Evolutionary conservation across 2,113 vertebrate genomes (phyloP), one percentile per base, ranked within the genome.

Genomic region (Sylvietta virens): DNA sequence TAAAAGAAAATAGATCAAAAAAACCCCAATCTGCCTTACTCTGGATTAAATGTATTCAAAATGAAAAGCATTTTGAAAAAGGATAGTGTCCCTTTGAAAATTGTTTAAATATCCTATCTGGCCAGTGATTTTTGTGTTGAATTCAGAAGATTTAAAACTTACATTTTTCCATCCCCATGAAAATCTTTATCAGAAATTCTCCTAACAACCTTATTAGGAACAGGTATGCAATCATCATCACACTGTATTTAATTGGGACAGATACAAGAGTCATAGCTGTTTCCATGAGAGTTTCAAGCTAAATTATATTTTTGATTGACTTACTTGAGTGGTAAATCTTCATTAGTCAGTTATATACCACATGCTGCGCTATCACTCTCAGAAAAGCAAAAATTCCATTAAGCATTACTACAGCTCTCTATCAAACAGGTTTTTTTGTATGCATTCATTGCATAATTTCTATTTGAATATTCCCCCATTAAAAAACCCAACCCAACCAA

Each of bases 261-360:
- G 70, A 65, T 73, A 85, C 53, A 91, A 91, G 62, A 78, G 48
- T 57, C 81, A 87, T 60, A 76, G 70, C 16, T 79, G 45, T 57
- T 91, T 87, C 78, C 1, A 1, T 22, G 42, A 72, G 87, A 66
- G n/a, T 51, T 92, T 87, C 73, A 85, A 91, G 45, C 37, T 92
- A 82, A 95, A 89, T 85, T 81, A 87, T 27, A 39, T 57, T 91
- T 92, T 80, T 94, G 53, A 87, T 86, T 80, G 73, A 95, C 60
- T 72, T 91, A 37, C 39, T 74, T 94, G 77, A 86, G 77, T 57
- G 40, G 64, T 40, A 91, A 71, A 91, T 86, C 31, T 87, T 77
- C 57, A 60, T 93, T 37, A 78, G 47, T 47, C 40, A 60, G n/a
- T 87, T 58, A 45, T 11, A 50, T 14, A 73, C 74, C 71, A 24